Evolutionary conservation across 2,888 invertebrate species (phyloP), one percentile per base, ranked within the genome.

Genomic region (Neuroscelio doddi): DNA sequence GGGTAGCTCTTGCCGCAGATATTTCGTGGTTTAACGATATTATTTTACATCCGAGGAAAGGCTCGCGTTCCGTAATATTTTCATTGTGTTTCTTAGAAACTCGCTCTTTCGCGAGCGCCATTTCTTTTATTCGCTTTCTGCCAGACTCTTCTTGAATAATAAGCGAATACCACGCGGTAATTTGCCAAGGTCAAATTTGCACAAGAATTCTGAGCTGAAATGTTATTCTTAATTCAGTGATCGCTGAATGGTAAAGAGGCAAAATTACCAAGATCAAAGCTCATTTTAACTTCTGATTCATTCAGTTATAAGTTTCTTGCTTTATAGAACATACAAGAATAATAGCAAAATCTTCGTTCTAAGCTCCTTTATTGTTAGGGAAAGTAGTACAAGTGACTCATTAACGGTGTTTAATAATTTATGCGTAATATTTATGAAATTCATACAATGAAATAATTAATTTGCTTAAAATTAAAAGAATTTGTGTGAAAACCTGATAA

Each of bases 1-100:
- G n/a, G n/a, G n/a, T n/a, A n/a, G n/a, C n/a, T 64, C 38, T 56
- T 27, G 46, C 24, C 21, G 62, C 49, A 29, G 45, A 55, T 47
- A 58, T 50, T 62, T 58, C 58, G 29, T 39, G 45, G 36, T 36
- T 17, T 32, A 39, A 47, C 26, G 49, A 49, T 59, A 59, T 59
- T 58, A 66, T 62, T 65, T 62, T 55, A 52, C 30, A 55, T 53
- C 27, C 53, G 34, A 10, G 38, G 38, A 38, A 38, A 38, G 38
- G 17, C 16, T 38, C 38, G 27, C 32, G 15, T 44, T 44, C 26
- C 29, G 47, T 12, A 24, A 34, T 47, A 34, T 47, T 47, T 32
- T 36, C 47, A 26, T 47, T 47, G 36, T 24, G n/a, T 24, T 47
- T 47, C 36, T 36, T 24, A 24, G 21, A 21, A 46, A 12, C 34